A percentile compares a stretch with the other conserved stretches of the same genome.
phyloP scores from a whole-genome alignment of 2,797 vertebrate genomes.

The Lemur catta region DNA sequence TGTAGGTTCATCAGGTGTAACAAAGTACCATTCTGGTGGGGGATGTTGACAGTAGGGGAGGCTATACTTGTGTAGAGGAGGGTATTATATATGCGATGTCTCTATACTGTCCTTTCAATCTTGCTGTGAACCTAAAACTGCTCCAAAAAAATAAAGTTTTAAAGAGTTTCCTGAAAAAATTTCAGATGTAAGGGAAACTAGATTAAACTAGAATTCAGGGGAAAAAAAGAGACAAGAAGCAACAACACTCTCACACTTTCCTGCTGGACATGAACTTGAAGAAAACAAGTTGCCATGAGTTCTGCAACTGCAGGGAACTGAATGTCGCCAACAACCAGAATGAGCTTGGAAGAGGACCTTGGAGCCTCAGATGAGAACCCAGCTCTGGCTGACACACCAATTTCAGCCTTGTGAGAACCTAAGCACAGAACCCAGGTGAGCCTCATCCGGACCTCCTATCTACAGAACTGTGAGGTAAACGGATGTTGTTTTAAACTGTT shows the following conservation, averaged over 20 bases:
- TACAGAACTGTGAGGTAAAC: not conserved
- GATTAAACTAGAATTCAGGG: not conserved
- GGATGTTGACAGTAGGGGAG: not conserved
- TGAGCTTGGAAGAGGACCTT: not conserved
- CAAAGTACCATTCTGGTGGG: not conserved
- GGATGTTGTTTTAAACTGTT: not conserved
- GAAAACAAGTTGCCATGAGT: not conserved
- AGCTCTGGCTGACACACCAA: not conserved
- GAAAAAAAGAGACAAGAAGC: not conserved
- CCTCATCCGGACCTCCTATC: not conserved
- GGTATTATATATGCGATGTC: not conserved
- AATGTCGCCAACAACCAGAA: not conserved
- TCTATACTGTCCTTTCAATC: not conserved
- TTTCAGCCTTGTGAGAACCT: not conserved
- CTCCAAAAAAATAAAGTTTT: not conserved
- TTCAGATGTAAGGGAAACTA: not conserved
- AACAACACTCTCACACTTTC: not conserved
- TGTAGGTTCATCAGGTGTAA: not conserved
- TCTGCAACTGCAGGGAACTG: not conserved
- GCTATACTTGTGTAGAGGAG: too few species aligned
- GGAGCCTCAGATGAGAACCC: not conserved
- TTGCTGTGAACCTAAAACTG: not conserved
- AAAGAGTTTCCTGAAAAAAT: not conserved
- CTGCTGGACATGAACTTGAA: not conserved
- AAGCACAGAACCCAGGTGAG: not conserved